Evolutionary conservation across 2,888 invertebrate genomes (phyloP), one percentile per base, ranked within the genome.

Genomic region (Ypsolopha scabrella): DNA sequence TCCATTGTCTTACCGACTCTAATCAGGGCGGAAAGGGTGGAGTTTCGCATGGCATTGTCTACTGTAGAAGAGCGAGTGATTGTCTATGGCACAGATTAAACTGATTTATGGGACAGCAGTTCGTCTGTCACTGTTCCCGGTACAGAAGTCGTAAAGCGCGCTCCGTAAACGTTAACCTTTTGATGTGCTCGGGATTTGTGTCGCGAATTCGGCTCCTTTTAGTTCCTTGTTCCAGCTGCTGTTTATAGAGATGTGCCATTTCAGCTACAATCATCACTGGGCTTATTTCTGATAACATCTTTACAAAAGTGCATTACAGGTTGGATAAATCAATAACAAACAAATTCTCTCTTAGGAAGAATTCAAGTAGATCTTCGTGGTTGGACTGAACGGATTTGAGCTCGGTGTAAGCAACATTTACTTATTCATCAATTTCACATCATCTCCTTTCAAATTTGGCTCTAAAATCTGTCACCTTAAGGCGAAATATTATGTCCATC

Each of bases 11-110:
- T 6, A 38, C 36, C 52, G 51, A 44, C 41, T 52, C 54, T 51
- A 38, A 38, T 54, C 51, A 48, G n/a, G 35, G 45, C n/a, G 13
- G 54, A 48, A 51, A 53, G 53, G 50, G 53, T 46, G 55, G 56
- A 52, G 33, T 54, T 57, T 58, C 57, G 57, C 60, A 52, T 46
- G 58, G 57, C 56, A 56, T 56, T 63, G 60, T 82, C 81, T 81
- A 75, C 68, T 68, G 68, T 59, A 63, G 62, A 72, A 73, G 80
- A 78, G 76, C 80, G 78, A 79, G 76, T 83, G 81, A 83, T 83
- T 83, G 81, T 82, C 81, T 81, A 75, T 68, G 68, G 68, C 58
- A 63, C 62, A 72, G 74, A 80, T 78, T 76, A 80, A 79, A 79
- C 76, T 83, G 81, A 83, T 83, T 83, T 83, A 85, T 74, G 68